Evolutionary conservation across 2,888 invertebrate species (phyloP).

Genomic region (Pristionchus maxplancki): DNA sequence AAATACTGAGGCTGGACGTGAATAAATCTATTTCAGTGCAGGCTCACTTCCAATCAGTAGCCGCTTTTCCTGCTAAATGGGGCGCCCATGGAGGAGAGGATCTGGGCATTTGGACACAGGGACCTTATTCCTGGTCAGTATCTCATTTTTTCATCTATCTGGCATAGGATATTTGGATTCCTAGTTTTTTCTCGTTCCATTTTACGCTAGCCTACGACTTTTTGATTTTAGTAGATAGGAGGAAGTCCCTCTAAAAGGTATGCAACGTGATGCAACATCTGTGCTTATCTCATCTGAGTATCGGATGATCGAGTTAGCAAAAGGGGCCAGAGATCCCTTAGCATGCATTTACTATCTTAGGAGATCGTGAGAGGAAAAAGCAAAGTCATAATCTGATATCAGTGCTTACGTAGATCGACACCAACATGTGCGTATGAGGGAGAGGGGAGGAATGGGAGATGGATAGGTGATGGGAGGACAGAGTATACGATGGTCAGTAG

Average conservation of each 20-base stretch:
- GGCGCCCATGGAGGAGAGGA: conserved; percentile 52
- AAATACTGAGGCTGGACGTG: not conserved
- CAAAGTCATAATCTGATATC: not conserved
- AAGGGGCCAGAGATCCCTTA: not conserved
- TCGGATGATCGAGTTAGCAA: conserved; percentile 26
- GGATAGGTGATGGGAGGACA: not conserved
- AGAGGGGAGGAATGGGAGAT: not conserved
- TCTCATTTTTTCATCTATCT: not conserved
- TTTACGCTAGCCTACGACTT: too few species aligned
- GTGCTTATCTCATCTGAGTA: not conserved
- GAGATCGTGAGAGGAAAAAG: not conserved
- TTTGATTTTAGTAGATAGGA: too few species aligned
- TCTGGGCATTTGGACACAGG: conserved; percentile 50
- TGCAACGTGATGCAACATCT: not conserved
- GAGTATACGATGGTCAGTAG: not conserved
- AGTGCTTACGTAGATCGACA: conserved; percentile 1
- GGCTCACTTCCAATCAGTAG: conserved; percentile 10
- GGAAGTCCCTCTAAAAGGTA: too few species aligned
- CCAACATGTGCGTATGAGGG: not conserved
- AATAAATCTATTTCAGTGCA: not conserved
- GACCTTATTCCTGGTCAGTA: conserved; percentile 50
- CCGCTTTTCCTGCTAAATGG: not conserved
- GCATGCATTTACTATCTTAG: not conserved
- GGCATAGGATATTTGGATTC: too few species aligned
- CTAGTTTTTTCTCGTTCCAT: too few species aligned